Percentiles rank a stretch among this genome's conserved stretches.
These are phyloP conservation scores for Ornithorhynchus anatinus DNA, from an alignment of 2,113 vertebrate genomes.

Conservation along the genomic window DNA sequence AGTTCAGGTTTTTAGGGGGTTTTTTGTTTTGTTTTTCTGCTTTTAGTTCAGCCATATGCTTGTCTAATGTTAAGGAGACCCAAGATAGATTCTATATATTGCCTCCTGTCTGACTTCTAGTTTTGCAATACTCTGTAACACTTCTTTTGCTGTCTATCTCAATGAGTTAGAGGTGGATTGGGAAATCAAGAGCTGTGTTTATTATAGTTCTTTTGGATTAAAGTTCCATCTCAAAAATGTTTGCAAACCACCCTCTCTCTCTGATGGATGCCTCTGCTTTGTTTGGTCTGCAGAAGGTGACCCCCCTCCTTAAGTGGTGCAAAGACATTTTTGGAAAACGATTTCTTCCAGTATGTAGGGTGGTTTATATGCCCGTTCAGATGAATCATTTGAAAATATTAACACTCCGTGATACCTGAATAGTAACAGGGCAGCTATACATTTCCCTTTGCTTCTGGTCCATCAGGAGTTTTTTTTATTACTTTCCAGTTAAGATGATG, in stretches of 20 bases:
- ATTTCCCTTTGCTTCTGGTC: neutral
- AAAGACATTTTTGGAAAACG: constrained; percentile 24
- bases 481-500: neutral
- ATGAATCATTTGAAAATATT: constrained; percentile 5
- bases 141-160: constrained; percentile 34
- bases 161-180: constrained; percentile 35
- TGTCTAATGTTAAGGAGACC: constrained; percentile 53
- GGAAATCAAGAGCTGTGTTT: constrained; percentile 55
- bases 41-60: constrained; percentile 44
- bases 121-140: constrained; percentile 54
- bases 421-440: neutral
- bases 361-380: constrained; percentile 31
- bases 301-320: constrained; percentile 2
- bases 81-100: constrained; percentile 44
- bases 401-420: constrained; percentile 3
- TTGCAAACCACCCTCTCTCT: constrained; percentile 38
- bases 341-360: constrained; percentile 42
- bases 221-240: constrained; percentile 28
- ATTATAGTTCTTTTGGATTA: constrained; percentile 59
- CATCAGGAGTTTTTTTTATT: neutral
- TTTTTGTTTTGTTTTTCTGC: too few species aligned
- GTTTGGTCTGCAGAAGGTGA: constrained; percentile 38
- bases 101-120: constrained; percentile 52
- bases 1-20: constrained; percentile 56
- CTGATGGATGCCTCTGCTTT: constrained; percentile 24